Evolutionary conservation across 2,113 vertebrate species (phyloP).

Genomic region (Climacteris rufus): DNA sequence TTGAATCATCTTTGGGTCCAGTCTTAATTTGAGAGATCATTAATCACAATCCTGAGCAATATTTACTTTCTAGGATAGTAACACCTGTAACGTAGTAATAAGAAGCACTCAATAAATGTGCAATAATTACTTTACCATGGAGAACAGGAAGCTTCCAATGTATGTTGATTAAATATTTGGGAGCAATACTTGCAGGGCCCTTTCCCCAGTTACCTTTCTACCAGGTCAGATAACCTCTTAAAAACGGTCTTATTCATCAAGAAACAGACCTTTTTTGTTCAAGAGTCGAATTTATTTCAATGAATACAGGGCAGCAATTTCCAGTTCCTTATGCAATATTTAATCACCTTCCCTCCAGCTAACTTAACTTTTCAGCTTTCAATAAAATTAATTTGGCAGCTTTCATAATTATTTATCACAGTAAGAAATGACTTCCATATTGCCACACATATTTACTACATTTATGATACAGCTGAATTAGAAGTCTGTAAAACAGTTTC

Average conservation of each 20-base stretch:
- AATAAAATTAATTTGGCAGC: neutral
- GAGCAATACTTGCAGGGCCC: neutral
- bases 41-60: neutral
- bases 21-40: neutral
- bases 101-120: neutral
- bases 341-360: neutral
- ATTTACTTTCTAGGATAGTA: slow-evolving; percentile 20
- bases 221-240: neutral
- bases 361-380: neutral
- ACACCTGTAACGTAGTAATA: neutral
- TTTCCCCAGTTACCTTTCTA: neutral
- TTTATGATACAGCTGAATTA: neutral
- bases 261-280: neutral
- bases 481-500: neutral
- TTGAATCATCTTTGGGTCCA: neutral
- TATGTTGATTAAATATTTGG: neutral
- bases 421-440: neutral
- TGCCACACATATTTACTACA: neutral
- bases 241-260: neutral
- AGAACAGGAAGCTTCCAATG: neutral
- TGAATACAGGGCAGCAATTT: neutral
- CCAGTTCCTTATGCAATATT: neutral
- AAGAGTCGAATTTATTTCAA: neutral
- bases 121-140: neutral
- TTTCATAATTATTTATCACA: neutral